phyloP scores from a whole-genome alignment of 92 coral and sea anemone genomes.

The Zoanthus solanderi region DNA sequence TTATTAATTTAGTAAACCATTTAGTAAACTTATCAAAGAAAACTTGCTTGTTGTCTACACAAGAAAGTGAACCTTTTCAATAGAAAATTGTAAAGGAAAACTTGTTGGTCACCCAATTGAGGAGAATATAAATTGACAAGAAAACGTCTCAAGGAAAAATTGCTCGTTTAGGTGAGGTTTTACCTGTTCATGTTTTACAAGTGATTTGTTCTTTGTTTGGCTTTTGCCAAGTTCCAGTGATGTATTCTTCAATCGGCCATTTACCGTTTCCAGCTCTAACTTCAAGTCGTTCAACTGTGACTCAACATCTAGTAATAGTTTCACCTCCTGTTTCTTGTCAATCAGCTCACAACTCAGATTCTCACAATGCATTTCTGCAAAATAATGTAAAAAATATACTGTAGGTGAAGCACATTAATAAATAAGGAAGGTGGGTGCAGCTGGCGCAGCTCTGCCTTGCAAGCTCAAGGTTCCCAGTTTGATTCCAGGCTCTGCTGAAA shows the following conservation, averaged over 20 bases:
- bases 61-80: too few species aligned
- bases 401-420: neutral
- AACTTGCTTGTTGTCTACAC: too few species aligned
- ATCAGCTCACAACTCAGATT: slow-evolving; percentile 76
- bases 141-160: too few species aligned
- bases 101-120: too few species aligned
- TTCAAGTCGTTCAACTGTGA: slow-evolving; percentile 73
- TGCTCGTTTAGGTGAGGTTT: neutral
- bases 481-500: too few species aligned
- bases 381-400: neutral
- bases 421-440: neutral
- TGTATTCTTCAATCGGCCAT: slow-evolving; percentile 73
- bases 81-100: too few species aligned
- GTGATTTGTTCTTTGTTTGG: slow-evolving; percentile 89
- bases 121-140: too few species aligned
- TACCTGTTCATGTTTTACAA: slow-evolving; percentile 92
- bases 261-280: slow-evolving; percentile 73
- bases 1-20: too few species aligned
- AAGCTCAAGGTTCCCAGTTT: too few species aligned
- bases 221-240: slow-evolving; percentile 90
- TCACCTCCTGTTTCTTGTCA: slow-evolving; percentile 75
- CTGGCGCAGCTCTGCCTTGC: too few species aligned
- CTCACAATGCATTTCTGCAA: slow-evolving; percentile 71
- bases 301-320: slow-evolving; percentile 71
- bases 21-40: too few species aligned